Evolutionary conservation across 2,888 invertebrate species (phyloP).

Genomic region (Oligia latruncula): DNA sequence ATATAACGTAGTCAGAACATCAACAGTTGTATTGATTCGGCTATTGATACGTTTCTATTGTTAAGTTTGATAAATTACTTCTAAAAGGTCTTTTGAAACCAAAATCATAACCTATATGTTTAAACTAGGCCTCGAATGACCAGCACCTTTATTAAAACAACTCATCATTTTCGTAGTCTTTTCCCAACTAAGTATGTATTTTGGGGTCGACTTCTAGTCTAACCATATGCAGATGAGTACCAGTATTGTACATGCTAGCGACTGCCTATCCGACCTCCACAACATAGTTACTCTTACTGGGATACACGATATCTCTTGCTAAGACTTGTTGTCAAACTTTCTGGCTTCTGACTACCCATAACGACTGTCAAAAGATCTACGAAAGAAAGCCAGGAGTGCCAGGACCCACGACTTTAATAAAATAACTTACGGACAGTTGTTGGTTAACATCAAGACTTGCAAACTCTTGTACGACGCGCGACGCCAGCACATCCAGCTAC

Average conservation of each 20-base stretch:
- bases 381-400: not conserved
- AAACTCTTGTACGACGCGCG: too few species aligned
- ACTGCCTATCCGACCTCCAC: too few species aligned
- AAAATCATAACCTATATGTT: not conserved
- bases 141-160: not conserved
- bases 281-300: not conserved
- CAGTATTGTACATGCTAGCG: not conserved
- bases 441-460: too few species aligned
- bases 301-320: not conserved
- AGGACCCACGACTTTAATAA: not conserved
- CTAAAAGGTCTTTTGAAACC: not conserved
- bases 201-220: not conserved
- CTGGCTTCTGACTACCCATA: too few species aligned
- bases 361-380: too few species aligned
- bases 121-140: not conserved
- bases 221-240: not conserved
- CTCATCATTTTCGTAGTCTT: not conserved
- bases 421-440: too few species aligned
- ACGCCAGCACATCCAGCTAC: too few species aligned
- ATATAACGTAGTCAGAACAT: not conserved
- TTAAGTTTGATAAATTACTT: slow-evolving; percentile 2
- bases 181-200: not conserved
- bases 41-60: slow-evolving; percentile 8
- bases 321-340: not conserved
- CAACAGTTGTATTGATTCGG: slow-evolving; percentile 13